Base-by-base conservation (phyloP, 1,140 invertebrate species). In the Eurosta solidaginis region DNA sequence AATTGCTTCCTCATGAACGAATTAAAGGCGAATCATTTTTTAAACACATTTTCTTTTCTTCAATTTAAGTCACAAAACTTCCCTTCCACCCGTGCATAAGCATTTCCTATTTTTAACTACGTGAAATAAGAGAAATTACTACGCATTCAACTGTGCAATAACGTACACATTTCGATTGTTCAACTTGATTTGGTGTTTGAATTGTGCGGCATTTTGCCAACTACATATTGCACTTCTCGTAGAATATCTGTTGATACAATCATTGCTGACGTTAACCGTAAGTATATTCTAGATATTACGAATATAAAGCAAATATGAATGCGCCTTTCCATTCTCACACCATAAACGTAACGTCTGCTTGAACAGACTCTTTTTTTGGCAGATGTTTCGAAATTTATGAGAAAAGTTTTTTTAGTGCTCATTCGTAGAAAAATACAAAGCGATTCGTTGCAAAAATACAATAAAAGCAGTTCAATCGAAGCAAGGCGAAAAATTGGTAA, bases 351-450 rank as follows among this genome's bases (percentile, higher is more conserved):
- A 40, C 33, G 36, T 68, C 27, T 27, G 6, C 33, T 14, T 20
- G 54, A 59, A 59, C 54, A 59, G 54, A 59, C 33, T 40, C 59
- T 68, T 68, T 68, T n/a, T 40, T 68, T 40, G 59, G 33, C 59
- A 40, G 59, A 17, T 68, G 33, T 68, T 68, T 68, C 59, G 59
- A 68, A 68, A 68, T 68, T 68, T 68, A 68, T 68, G 59, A 68
- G 36, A 68, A 68, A 68, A 68, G 59, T 68, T 68, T 68, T 68
- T 33, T 20, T 20, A n/a, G n/a, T n/a, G n/a, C n/a, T n/a, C n/a
- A n/a, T n/a, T n/a, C 27, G 14, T 3, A 1, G 45, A 47, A 47
- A 4, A 20, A 33, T 36, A 40, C 59, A 52, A 25, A 52, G n/a
- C n/a, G n/a, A n/a, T n/a, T n/a, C n/a, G n/a, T n/a, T n/a, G n/a